Conservation (phyloP, 2,113 vertebrate genomes). For the Prunella fulvescens region DNA sequence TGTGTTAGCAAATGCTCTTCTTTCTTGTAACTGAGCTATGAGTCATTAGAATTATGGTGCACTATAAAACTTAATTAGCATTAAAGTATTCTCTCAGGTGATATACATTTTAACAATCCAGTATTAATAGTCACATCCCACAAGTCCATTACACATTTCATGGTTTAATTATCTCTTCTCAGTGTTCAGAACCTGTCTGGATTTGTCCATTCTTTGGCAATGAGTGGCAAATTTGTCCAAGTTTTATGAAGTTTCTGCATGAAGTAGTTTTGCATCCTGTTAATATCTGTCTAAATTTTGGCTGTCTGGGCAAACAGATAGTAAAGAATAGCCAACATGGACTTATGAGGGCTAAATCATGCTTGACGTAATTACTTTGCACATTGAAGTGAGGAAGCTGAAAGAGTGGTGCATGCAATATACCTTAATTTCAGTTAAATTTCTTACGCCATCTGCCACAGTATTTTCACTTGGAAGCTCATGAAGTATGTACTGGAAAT, state of each 20-base stretch:
- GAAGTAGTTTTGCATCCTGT: background rate
- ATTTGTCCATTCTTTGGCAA: background rate
- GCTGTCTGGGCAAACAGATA: background rate
- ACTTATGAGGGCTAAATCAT: slow-evolving; percentile 13
- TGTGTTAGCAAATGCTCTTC: background rate
- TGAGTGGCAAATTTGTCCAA: background rate
- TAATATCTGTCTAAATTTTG: slow-evolving; percentile 28
- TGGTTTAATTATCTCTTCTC: background rate
- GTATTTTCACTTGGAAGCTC: background rate
- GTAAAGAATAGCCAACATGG: background rate
- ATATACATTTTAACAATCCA: slow-evolving; percentile 13
- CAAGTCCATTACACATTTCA: slow-evolving; percentile 16
- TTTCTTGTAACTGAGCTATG: slow-evolving; percentile 8
- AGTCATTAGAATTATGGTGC: slow-evolving; percentile 32
- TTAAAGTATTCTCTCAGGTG: slow-evolving; percentile 50
- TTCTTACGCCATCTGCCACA: slow-evolving; percentile 14
- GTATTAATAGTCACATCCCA: slow-evolving; percentile 23
- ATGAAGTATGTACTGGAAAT: background rate
- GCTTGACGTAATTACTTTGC: background rate
- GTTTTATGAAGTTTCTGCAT: slow-evolving; percentile 22
- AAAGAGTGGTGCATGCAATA: background rate
- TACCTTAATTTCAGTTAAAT: slow-evolving; percentile 6
- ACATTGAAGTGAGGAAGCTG: background rate
- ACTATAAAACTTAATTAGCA: slow-evolving; percentile 40
- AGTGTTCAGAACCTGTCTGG: background rate